Evolutionary conservation across 2,113 vertebrate genomes (phyloP), one percentile per base, ranked within the genome.

Genomic region (Siphamia tubifer): DNA sequence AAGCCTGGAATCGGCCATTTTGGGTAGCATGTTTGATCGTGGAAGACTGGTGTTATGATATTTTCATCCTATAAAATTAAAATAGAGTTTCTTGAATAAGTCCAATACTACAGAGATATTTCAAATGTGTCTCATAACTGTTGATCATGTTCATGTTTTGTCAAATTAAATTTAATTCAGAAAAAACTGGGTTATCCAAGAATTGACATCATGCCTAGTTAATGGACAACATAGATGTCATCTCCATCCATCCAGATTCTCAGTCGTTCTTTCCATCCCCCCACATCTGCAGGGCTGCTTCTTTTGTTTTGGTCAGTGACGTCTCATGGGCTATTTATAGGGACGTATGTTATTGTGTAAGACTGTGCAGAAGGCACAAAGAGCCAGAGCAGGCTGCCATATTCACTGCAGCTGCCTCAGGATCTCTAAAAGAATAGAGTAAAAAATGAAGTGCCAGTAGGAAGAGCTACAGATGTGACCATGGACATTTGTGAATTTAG

Each of bases 241-340:
- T 56, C 57, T 52, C 30, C 36, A 47, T 77, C 27, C 31, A 31
- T 71, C 43, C 38, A 58, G 28, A 49, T 55, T 35, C 45, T 38
- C 35, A 3, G 10, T 68, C 63, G 15, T 21, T 65, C 20, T 39
- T 52, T 68, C 77, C 75, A 52, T 68, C 77, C 76, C 62, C 82
- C 81, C 74, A 55, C 73, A 81, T 80, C 79, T 82, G 79, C 79
- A 81, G 53, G 56, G n/a, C 63, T 35, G 57, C 64, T 77, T 36
- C 78, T 45, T 82, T 87, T 84, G 73, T 86, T 80, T 70, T 68
- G 72, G 43, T 68, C 20, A 0, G 52, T 78, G 81, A 86, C 55
- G 60, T 82, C 39, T 23, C 15, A n/a, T 27, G 17, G 65, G 77
- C 75, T 91, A 88, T 91, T 89, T 88, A 82, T 88, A 87, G 83